Conservation (phyloP, 35 echinoderm and acorn worm genomes). For the Patiria miniata region DNA sequence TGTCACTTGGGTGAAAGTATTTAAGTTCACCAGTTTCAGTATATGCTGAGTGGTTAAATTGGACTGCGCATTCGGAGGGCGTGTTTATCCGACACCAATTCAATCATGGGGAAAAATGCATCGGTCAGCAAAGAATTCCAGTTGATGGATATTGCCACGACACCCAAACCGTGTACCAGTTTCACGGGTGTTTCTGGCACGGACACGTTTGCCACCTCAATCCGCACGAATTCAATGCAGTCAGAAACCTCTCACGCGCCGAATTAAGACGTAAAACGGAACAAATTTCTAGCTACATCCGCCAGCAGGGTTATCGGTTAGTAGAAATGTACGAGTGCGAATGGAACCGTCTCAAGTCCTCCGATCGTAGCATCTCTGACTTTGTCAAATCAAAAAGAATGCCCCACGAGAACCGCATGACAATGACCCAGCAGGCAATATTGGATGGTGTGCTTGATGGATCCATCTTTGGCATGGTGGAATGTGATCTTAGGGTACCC, state of each 20-base stretch:
- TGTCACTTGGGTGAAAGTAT: constrained; percentile 26
- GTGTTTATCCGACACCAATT: constrained; percentile 35
- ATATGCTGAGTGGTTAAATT: constrained; percentile 34
- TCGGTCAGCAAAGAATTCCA: constrained; percentile 38
- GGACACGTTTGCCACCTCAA: constrained; percentile 57
- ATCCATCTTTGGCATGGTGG: too few species aligned
- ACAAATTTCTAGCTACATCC: constrained; percentile 40
- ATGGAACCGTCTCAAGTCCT: neutral
- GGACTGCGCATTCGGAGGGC: constrained; percentile 20
- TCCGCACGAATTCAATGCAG: constrained; percentile 8
- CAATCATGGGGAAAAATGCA: constrained; percentile 40
- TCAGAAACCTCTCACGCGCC: constrained; percentile 13
- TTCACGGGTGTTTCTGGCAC: constrained; percentile 65
- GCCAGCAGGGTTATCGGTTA: neutral
- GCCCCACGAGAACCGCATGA: too few species aligned
- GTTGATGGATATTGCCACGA: constrained; percentile 42
- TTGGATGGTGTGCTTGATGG: too few species aligned
- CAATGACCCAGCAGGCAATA: too few species aligned
- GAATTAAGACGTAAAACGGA: constrained; percentile 16
- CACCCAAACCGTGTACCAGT: constrained; percentile 53
- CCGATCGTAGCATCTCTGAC: too few species aligned
- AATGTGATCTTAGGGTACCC: constrained; percentile 51
- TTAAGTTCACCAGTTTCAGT: constrained; percentile 18
- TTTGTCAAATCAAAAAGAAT: too few species aligned
- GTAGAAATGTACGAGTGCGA: constrained; percentile 50